These are phyloP conservation scores for Heterodera schachtii DNA, from an alignment of 1,140 invertebrate genomes.

Conservation along the genomic window DNA sequence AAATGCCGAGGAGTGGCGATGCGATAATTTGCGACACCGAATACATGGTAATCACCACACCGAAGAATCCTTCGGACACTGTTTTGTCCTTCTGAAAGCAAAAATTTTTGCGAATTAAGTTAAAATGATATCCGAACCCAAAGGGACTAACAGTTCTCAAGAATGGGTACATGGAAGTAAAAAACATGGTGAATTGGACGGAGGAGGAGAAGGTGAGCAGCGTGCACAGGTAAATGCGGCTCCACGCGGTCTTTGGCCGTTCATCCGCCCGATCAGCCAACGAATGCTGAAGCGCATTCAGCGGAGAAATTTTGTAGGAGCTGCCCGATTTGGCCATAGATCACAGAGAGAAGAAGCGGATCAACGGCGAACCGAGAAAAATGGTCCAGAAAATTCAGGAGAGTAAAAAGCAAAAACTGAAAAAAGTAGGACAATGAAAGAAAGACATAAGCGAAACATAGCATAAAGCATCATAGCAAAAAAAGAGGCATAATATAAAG, in stretches of 20 bases:
- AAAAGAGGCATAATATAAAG: too few species aligned
- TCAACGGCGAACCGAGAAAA: too few species aligned
- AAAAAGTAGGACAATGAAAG: too few species aligned
- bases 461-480: too few species aligned
- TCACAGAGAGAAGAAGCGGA: background rate
- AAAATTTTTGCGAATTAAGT: background rate
- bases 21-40: slow-evolving; percentile 36
- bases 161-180: slow-evolving; percentile 66
- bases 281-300: background rate
- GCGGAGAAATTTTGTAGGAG: background rate
- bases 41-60: slow-evolving; percentile 33
- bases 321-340: background rate
- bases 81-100: slow-evolving; percentile 34
- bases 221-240: slow-evolving; percentile 38
- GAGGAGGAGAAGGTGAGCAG: slow-evolving; percentile 41
- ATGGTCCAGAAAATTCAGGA: too few species aligned
- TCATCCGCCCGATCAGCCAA: background rate
- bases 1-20: slow-evolving; percentile 36
- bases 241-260: slow-evolving; percentile 40
- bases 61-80: slow-evolving; percentile 29
- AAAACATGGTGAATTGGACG: slow-evolving; percentile 47
- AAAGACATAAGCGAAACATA: too few species aligned
- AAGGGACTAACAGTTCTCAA: slow-evolving; percentile 63
- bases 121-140: background rate
- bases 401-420: too few species aligned